phyloP scores from a whole-genome alignment of 1,140 invertebrate species.

The Euura saliciscinereae region DNA sequence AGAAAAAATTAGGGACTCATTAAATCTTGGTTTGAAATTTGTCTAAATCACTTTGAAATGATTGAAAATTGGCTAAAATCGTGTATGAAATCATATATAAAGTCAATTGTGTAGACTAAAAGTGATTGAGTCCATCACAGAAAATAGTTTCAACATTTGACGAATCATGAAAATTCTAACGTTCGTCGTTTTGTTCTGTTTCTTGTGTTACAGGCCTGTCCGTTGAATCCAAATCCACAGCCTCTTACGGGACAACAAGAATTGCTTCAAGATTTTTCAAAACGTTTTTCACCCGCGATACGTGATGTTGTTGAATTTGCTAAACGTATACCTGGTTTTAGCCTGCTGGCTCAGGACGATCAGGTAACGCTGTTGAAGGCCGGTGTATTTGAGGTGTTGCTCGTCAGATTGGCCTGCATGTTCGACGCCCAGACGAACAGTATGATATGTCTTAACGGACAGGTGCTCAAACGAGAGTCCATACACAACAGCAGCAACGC shows the following conservation, averaged over 20 bases:
- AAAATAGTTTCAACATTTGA: no score
- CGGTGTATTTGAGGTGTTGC: slow-evolving; percentile 91
- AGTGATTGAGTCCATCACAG: no score
- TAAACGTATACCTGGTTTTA: slow-evolving; percentile 95
- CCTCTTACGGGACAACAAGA: slow-evolving; percentile 80
- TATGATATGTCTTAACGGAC: slow-evolving; percentile 92
- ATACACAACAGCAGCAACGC: slow-evolving; percentile 91
- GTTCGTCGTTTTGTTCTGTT: slow-evolving; percentile 36
- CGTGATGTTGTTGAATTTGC: slow-evolving; percentile 97
- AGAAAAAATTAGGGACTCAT: no score
- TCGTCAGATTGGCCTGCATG: slow-evolving; percentile 92
- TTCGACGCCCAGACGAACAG: slow-evolving; percentile 88
- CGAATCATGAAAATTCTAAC: no score
- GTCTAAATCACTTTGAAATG: no score
- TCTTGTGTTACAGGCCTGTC: slow-evolving; percentile 85
- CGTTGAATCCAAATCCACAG: slow-evolving; percentile 91
- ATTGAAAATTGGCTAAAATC: no score
- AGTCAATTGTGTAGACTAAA: no score
- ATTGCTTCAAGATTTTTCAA: slow-evolving; percentile 85
- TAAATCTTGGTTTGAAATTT: no score
- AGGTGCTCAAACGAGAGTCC: slow-evolving; percentile 87
- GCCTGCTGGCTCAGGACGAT: slow-evolving; percentile 92
- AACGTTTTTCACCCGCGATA: slow-evolving; percentile 93
- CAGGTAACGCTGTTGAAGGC: slow-evolving; percentile 96
- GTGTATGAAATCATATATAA: no score